Base-by-base conservation (phyloP, 2,797 vertebrate species). In the Rhadinocentrus ornatus region DNA sequence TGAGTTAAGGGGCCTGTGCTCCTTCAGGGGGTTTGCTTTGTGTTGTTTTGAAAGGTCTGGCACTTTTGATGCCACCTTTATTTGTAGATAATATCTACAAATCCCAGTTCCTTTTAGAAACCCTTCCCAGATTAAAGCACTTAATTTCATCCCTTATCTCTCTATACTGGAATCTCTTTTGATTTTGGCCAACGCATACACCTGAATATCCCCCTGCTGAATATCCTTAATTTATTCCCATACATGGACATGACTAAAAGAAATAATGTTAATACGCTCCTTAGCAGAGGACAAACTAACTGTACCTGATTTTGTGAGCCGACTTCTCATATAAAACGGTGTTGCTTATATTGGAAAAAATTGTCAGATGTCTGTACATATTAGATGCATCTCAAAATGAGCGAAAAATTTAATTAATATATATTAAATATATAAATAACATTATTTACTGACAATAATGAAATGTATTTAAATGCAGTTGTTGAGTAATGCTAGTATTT, bases 1-100 rank as follows among this genome's bases (percentile, higher is more conserved):
- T 8, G n/a, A 44, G 59, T 31, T 63, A 32, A 67, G 53, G 65
- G 39, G 29, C 39, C 22, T 66, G 50, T 18, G 31, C 7, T 77
- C 61, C 29, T 48, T 66, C 53, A 44, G 56, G 34, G 53, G 32
- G 20, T 29, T 54, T 64, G 27, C 18, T 55, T n/a, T 67, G 18
- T 66, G 59, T 62, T 22, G 39, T 58, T 60, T 58, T 50, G 32
- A 32, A 66, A 61, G 41, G 44, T 71, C n/a, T 31, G 35, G 31
- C 69, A 67, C 53, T 22, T 71, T 18, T 34, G 34, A 67, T 41
- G 58, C n/a, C 34, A 32, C 48, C 53, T 55, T 20, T 20, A 53
- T 10, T 70, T 61, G 44, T 50, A 35, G 56, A 26, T 39, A 48
- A 55, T 62, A 29, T 46, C 48, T 66, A 13, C 15, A 15, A 12